Evolutionary conservation across 2,797 vertebrate species (phyloP), one percentile per base, ranked within the genome.

Genomic region (Megaceryle alcyon): DNA sequence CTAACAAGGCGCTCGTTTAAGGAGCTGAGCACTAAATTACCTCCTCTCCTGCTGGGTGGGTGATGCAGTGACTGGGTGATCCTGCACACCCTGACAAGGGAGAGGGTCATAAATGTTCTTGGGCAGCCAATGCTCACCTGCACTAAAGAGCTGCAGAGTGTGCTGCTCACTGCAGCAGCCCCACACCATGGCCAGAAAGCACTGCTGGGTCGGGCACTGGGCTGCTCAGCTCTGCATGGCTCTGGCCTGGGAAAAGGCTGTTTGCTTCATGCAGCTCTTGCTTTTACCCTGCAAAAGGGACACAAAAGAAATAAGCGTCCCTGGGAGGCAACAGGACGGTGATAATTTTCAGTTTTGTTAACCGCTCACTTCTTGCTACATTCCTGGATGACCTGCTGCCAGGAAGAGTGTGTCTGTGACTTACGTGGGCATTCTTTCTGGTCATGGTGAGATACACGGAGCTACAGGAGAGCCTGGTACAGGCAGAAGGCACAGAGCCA

Each of bases 121-220:
- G 19, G 46, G 44, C 10, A 35, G 39, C 31, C 56, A 8, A 11
- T 2, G 12, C 48, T 25, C 25, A 19, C 35, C 7, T 1, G 12
- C 7, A 10, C 4, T 3, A 6, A 3, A 11, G 22, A 21, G 43
- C 60, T 16, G 18, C 33, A 3, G 18, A 17, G 59, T 1, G 0
- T 2, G 16, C 28, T 15, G 29, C 2, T 16, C 28, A 2, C 17
- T 19, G 5, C 4, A 13, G 4, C 8, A 6, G 46, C 82, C 41
- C 8, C 6, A 1, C 20, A 3, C 28, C 3, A 4, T 3, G 31
- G 18, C 51, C 80, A 39, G 18, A 6, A 11, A 7, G 20, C 1
- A 16, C 51, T 9, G 10, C 1, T 3, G 41, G 33, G 8, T 6
- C 11, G 0, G 5, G 28, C 35, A 5, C 77, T 7, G 41, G 26